Percentiles rank a stretch among this genome's conserved stretches.
Conservation (phyloP, 2,113 vertebrate genomes). For the Ophiodon elongatus region DNA sequence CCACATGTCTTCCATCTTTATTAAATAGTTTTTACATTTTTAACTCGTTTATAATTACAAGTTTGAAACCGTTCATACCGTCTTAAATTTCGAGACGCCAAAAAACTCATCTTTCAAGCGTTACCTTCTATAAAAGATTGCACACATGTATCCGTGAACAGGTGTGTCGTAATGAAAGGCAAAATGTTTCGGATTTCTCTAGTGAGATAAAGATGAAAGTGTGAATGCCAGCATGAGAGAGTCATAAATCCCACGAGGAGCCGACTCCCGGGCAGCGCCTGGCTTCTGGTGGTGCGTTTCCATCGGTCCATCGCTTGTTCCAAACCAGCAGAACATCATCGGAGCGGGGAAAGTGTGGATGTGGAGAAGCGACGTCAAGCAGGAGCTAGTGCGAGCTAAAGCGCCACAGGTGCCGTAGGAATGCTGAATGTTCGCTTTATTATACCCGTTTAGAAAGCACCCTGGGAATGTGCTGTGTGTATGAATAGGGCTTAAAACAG, state of each 20-base stretch:
- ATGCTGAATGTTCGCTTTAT: neutral
- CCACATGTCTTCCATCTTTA: too few relatives aligned
- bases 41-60: too few relatives aligned
- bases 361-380: neutral
- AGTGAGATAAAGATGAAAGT: neutral
- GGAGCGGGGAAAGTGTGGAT: neutral
- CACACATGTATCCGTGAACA: neutral
- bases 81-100: neutral
- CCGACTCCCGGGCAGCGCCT: neutral
- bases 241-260: neutral
- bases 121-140: neutral
- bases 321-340: neutral
- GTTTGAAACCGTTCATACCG: neutral
- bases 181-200: neutral
- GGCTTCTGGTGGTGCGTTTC: neutral
- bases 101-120: neutral
- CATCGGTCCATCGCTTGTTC: neutral
- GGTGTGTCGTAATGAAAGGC: constrained; percentile 2
- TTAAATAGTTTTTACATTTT: too few relatives aligned
- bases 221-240: neutral
- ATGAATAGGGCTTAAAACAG: neutral
- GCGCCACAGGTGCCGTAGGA: neutral
- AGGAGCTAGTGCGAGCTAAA: neutral
- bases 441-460: neutral
- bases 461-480: neutral